Conservation (phyloP, 2,888 invertebrate genomes). For the Apeira syringaria region DNA sequence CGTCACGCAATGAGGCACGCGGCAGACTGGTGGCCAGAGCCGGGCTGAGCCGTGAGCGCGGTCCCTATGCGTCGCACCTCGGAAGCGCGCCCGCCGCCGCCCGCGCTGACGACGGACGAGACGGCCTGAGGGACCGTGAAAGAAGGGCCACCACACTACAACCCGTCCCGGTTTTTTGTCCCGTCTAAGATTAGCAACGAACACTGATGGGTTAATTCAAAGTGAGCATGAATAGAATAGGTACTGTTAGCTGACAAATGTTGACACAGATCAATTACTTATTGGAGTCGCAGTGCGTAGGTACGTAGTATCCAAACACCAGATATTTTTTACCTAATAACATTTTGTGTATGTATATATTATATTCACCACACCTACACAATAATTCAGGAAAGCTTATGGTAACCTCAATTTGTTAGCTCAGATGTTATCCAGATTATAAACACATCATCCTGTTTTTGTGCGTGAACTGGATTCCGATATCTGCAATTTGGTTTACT, state of each 20-base stretch:
- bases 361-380: no score
- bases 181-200: conserved; percentile 72
- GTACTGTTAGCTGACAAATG: conserved; percentile 13
- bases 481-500: no score
- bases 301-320: conserved; percentile 3
- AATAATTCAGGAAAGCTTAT: conserved; percentile 19
- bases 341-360: neutral
- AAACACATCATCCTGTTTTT: conserved; percentile 3
- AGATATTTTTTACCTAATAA: neutral
- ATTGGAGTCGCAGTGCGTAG: conserved; percentile 13
- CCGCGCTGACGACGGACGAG: no score
- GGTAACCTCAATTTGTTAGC: conserved; percentile 16
- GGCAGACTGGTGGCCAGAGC: conserved; percentile 49
- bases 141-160: conserved; percentile 69
- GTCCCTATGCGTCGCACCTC: conserved; percentile 15
- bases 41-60: conserved; percentile 24
- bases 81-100: conserved; percentile 35
- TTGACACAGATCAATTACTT: conserved; percentile 4
- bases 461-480: neutral
- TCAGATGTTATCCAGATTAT: conserved; percentile 26
- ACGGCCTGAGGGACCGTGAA: conserved; percentile 60
- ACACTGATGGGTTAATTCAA: conserved; percentile 56
- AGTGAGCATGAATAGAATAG: conserved; percentile 22
- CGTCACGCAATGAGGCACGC: conserved; percentile 58
- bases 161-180: conserved; percentile 71